These are phyloP conservation scores for Syngnathus floridae DNA, from an alignment of 2,113 vertebrate genomes.

Conservation along the genomic window DNA sequence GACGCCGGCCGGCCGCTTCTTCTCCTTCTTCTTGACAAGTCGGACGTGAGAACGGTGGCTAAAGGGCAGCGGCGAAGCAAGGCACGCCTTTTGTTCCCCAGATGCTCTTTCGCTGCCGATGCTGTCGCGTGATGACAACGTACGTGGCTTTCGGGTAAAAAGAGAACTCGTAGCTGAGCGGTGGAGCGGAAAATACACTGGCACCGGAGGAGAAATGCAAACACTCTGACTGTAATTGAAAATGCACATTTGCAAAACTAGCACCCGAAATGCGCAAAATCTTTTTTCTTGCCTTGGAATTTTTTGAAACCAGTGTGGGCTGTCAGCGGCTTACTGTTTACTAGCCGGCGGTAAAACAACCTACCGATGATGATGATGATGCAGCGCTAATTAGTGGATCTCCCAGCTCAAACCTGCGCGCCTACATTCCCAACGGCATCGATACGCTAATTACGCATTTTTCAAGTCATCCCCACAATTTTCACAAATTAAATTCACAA, in stretches of 20 bases:
- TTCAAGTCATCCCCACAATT: not conserved
- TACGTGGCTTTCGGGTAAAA: not conserved
- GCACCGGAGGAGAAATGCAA: not conserved
- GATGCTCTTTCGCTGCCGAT: not conserved
- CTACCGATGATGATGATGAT: slow-evolving; percentile 13
- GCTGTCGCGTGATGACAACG: not conserved
- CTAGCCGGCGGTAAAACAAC: slow-evolving; percentile 43
- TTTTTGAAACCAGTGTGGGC: slow-evolving; percentile 16
- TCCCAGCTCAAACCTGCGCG: not conserved
- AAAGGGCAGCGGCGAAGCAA: slow-evolving; percentile 13
- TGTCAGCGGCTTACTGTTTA: slow-evolving; percentile 34
- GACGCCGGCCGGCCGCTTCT: not conserved
- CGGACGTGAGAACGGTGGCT: slow-evolving; percentile 11
- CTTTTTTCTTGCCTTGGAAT: too few relatives aligned
- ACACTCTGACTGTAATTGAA: not conserved
- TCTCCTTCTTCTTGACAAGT: slow-evolving; percentile 5
- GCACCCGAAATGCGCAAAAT: too few relatives aligned
- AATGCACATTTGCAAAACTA: not conserved
- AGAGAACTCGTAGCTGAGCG: not conserved
- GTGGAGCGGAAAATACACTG: not conserved
- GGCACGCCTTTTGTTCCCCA: not conserved
- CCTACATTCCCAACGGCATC: slow-evolving; percentile 3
- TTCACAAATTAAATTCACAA: not conserved
- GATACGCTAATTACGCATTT: slow-evolving; percentile 7
- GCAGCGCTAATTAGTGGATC: slow-evolving; percentile 31